Evolutionary conservation across 2,113 vertebrate species (phyloP).

Genomic region (Pitta sordida): DNA sequence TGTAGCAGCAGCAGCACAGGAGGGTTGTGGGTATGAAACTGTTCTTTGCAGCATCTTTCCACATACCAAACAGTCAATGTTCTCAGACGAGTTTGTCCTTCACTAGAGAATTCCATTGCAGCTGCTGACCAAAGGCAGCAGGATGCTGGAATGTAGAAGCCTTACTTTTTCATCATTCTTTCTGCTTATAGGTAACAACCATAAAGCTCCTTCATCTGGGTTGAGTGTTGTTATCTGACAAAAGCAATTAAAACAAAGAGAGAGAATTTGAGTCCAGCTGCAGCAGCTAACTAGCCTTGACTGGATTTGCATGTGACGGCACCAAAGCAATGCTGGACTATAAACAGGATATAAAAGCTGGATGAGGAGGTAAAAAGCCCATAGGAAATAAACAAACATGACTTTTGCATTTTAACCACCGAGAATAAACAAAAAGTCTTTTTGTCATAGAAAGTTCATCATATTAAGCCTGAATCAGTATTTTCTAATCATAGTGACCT

Average conservation of each 20-base stretch:
- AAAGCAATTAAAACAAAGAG: not conserved
- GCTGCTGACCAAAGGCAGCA: not conserved
- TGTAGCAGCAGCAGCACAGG: not conserved
- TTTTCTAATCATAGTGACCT: conserved; percentile 76
- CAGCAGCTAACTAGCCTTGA: not conserved
- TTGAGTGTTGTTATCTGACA: not conserved
- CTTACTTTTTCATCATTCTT: not conserved
- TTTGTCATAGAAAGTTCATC: conserved; percentile 68
- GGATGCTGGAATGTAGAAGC: not conserved
- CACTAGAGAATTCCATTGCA: rapidly evolving
- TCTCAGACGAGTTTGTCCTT: not conserved
- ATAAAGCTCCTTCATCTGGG: not conserved
- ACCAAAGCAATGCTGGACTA: not conserved
- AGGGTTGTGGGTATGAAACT: not conserved
- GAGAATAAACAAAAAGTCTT: conserved; percentile 63
- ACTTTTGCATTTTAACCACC: conserved; percentile 30
- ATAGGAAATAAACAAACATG: not conserved
- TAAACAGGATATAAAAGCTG: not conserved
- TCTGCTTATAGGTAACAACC: not conserved
- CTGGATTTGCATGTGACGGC: not conserved
- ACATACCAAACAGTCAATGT: no score
- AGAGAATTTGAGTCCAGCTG: not conserved
- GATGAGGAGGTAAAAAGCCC: no score
- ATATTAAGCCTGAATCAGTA: conserved; percentile 69
- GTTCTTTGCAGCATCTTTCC: not conserved